Percentiles rank a stretch among this genome's conserved stretches.
Conservation (phyloP, 1,140 invertebrate species). For the Drepana arcuata region DNA sequence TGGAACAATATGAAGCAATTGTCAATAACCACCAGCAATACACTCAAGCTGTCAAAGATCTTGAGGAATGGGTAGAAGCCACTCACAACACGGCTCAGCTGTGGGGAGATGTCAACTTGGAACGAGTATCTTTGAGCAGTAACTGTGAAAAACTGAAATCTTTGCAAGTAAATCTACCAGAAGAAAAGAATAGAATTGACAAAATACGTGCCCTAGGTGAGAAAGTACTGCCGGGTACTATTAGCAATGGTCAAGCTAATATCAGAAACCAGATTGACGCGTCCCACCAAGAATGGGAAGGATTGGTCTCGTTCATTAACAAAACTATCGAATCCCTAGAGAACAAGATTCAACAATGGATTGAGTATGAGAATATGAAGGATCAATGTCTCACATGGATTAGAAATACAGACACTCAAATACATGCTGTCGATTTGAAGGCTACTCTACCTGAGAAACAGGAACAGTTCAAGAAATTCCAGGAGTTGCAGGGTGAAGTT, state of each 20-base stretch:
- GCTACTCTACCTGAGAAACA: constrained; percentile 87
- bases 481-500: constrained; percentile 89
- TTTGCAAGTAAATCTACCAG: constrained; percentile 82
- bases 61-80: constrained; percentile 92
- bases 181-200: constrained; percentile 88
- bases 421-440: constrained; percentile 92
- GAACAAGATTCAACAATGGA: constrained; percentile 90
- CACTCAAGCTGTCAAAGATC: constrained; percentile 89
- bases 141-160: constrained; percentile 94
- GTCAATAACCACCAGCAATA: constrained; percentile 95
- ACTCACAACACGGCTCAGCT: constrained; percentile 88
- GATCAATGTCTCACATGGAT: constrained; percentile 92
- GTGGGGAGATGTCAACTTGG: constrained; percentile 90
- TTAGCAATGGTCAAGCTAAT: constrained; percentile 87
- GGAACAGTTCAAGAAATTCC: constrained; percentile 84
- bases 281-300: constrained; percentile 92
- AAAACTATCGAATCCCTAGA: constrained; percentile 85
- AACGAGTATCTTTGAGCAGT: constrained; percentile 90
- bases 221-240: constrained; percentile 91
- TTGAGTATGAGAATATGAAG: constrained; percentile 90
- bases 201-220: constrained; percentile 86
- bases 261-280: constrained; percentile 89
- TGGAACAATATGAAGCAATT: constrained; percentile 89
- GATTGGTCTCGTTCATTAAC: constrained; percentile 82
- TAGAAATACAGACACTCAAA: constrained; percentile 87